Conservation (phyloP, 2,113 vertebrate genomes). For the Suncus etruscus region DNA sequence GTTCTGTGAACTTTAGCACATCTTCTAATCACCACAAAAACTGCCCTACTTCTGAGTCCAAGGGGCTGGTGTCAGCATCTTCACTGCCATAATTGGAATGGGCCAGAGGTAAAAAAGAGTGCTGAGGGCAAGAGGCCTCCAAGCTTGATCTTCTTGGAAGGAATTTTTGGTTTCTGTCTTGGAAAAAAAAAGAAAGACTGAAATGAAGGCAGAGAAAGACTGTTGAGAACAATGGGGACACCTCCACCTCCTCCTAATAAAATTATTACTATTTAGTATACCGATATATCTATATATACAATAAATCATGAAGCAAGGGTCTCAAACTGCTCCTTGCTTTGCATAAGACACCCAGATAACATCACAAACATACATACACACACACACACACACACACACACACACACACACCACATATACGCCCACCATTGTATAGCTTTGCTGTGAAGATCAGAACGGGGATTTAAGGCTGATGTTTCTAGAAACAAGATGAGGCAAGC, state of each 20-base stretch:
- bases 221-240: not conserved
- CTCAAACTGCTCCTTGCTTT: not conserved
- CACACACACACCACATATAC: too few species aligned
- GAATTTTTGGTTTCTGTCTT: not conserved
- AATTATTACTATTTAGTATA: not conserved
- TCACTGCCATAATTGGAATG: not conserved
- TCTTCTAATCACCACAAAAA: not conserved
- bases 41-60: constrained; percentile 5
- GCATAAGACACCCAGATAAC: not conserved
- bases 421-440: not conserved
- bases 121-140: not conserved
- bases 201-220: not conserved
- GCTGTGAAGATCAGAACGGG: too few species aligned
- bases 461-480: too few species aligned
- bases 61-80: not conserved
- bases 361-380: not conserved
- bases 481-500: too few species aligned
- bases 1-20: not conserved
- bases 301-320: not conserved
- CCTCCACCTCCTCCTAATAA: not conserved
- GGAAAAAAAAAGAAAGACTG: not conserved
- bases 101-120: not conserved
- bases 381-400: too few species aligned
- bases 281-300: not conserved
- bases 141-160: not conserved